A percentile compares a stretch with the other conserved stretches of the same genome.
Conservation (phyloP, 2,888 invertebrate genomes). For the Boloria selene region DNA sequence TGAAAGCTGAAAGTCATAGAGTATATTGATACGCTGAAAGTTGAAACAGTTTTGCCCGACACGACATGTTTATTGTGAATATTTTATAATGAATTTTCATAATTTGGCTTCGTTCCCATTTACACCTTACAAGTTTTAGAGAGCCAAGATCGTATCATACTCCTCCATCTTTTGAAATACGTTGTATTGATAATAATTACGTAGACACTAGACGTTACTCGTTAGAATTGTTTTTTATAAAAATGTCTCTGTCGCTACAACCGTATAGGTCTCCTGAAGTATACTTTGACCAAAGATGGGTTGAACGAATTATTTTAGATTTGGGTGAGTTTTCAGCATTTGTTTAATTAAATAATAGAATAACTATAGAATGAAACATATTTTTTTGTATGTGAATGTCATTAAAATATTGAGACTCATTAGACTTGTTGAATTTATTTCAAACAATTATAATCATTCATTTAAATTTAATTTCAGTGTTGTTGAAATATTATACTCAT, state of each 20-base stretch:
- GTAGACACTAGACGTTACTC: too few relatives aligned
- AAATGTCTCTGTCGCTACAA: slow-evolving; percentile 43
- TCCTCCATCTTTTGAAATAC: background rate
- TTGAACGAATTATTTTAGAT: slow-evolving; percentile 61
- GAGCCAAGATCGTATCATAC: background rate
- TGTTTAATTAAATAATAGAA: too few relatives aligned
- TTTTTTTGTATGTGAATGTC: background rate
- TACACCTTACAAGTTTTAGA: background rate
- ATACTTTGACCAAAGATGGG: slow-evolving; percentile 52
- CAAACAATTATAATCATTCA: too few relatives aligned
- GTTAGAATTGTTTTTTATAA: background rate
- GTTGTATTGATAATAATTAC: background rate
- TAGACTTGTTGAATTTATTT: too few relatives aligned
- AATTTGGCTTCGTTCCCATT: slow-evolving; percentile 12
- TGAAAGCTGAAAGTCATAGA: too few relatives aligned
- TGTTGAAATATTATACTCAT: too few relatives aligned
- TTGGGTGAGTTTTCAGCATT: slow-evolving; percentile 52
- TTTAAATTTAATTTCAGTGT: too few relatives aligned
- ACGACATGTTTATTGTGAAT: too few relatives aligned
- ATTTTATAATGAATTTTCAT: background rate
- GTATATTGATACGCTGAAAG: too few relatives aligned
- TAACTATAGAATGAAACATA: too few relatives aligned
- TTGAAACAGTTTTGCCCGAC: too few relatives aligned
- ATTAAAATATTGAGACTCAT: too few relatives aligned
- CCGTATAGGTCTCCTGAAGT: slow-evolving; percentile 47